Base-by-base conservation (phyloP, 2,113 vertebrate species). In the Anguilla rostrata region DNA sequence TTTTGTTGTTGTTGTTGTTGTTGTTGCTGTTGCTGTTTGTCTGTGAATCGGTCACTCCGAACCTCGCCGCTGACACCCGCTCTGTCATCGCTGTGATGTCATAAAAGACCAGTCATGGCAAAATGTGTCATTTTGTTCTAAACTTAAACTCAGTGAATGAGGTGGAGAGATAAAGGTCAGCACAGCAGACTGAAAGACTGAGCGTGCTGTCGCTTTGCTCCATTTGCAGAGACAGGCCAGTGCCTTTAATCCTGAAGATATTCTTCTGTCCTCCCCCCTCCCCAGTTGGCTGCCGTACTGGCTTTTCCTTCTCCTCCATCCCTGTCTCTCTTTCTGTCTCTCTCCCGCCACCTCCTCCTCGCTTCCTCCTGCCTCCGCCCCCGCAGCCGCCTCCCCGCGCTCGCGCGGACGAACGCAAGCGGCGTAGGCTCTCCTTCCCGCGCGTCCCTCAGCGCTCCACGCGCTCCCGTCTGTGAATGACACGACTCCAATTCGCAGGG, bases 401-500 rank as follows among this genome's bases (percentile, higher is more conserved):
- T 80, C 71, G 0, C 82, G 71, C 39, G 57, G 26, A n/a, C 56
- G 49, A 34, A 60, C 60, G 43, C 49, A 39, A 26, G 29, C 57
- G 29, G 79, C 39, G 34, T 82, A 63, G 57, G 40, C 82, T 39
- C 49, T 2, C 46, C 41, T 39, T 41, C 81, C 39, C 18, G 22
- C 43, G 43, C 9, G n/a, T 53, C 78, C 4, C 39, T 14, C 34
- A 40, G 60, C 43, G 46, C 22, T 53, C 75, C 56, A 26, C 63
- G 57, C 66, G 34, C 82, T 60, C 49, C 84, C 83, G 39, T 84
- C 84, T 85, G 81, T 82, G 78, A 87, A 83, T 39, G 83, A 83
- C 86, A 53, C 12, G 83, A 85, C 88, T 88, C 89, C 86, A 82
- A 79, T 91, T 82, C 85, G 66, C 87, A 87, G 39, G 71, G 63